phyloP scores from a whole-genome alignment of 2,888 invertebrate species.

The Bursaphelenchus okinawaensis region DNA sequence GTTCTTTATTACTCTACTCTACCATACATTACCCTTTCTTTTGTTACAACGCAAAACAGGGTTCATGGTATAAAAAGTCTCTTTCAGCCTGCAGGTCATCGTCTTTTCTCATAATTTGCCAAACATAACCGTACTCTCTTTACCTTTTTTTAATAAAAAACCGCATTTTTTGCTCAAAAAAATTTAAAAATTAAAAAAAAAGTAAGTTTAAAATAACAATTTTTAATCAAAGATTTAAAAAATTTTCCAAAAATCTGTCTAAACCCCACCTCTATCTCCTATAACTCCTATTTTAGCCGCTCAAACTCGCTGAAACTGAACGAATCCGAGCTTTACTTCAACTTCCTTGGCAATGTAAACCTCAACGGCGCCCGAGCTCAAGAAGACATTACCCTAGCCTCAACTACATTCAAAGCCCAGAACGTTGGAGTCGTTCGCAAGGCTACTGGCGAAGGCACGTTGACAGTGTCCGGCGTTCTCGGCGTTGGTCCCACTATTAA shows the following conservation, averaged over 20 bases:
- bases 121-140: too few species aligned
- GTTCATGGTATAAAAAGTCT: too few species aligned
- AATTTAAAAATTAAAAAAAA: background rate
- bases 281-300: background rate
- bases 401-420: background rate
- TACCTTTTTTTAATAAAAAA: too few species aligned
- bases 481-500: background rate
- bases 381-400: background rate
- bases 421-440: background rate
- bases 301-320: background rate
- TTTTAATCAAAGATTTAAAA: too few species aligned
- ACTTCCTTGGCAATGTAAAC: background rate
- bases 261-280: too few species aligned
- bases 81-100: too few species aligned
- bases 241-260: too few species aligned
- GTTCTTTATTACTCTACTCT: too few species aligned
- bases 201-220: too few species aligned
- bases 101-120: too few species aligned
- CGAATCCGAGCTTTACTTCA: background rate
- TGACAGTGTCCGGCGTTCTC: background rate
- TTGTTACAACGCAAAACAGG: too few species aligned
- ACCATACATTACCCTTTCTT: too few species aligned
- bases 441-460: background rate
- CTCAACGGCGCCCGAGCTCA: background rate
- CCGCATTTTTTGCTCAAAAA: background rate